Conservation (phyloP, 1,140 invertebrate species). For the Euborellia annulipes region DNA sequence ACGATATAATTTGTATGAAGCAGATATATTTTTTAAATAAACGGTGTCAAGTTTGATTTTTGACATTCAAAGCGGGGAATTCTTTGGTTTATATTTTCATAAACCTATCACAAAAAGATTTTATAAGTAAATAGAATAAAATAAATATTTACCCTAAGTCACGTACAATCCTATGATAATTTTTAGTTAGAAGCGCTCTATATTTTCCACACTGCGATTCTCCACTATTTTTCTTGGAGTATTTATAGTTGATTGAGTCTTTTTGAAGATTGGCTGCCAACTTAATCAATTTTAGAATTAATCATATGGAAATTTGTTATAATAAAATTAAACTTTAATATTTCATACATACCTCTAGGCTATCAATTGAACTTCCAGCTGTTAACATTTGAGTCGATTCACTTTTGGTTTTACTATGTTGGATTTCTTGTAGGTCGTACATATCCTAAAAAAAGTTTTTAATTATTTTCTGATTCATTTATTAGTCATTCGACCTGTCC, state of each 20-base stretch:
- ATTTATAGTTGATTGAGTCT: slow-evolving; percentile 18
- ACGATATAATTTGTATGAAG: too few relatives aligned
- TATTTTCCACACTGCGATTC: slow-evolving; percentile 17
- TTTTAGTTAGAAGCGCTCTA: slow-evolving; percentile 42
- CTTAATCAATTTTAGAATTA: slow-evolving; percentile 10
- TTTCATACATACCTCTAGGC: slow-evolving; percentile 30
- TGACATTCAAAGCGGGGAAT: too few relatives aligned
- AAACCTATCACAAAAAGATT: too few relatives aligned
- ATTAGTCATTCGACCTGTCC: too few relatives aligned
- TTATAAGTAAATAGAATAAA: too few relatives aligned
- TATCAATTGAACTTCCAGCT: slow-evolving; percentile 20
- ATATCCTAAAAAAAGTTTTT: too few relatives aligned
- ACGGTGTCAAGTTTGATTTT: too few relatives aligned
- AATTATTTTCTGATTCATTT: too few relatives aligned
- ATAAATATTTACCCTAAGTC: slow-evolving; percentile 55
- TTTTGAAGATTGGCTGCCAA: slow-evolving; percentile 15
- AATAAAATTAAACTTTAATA: slow-evolving; percentile 7
- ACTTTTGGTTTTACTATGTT: slow-evolving; percentile 15
- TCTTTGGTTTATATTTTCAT: too few relatives aligned
- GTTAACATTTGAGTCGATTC: slow-evolving; percentile 5
- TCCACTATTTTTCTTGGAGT: slow-evolving; percentile 21
- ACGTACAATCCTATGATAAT: slow-evolving; percentile 42
- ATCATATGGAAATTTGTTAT: neutral
- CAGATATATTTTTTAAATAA: too few relatives aligned
- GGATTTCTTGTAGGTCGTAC: too few relatives aligned